These are phyloP conservation scores for Spea hammondii DNA, from an alignment of 2,797 vertebrate species.

Conservation along the genomic window DNA sequence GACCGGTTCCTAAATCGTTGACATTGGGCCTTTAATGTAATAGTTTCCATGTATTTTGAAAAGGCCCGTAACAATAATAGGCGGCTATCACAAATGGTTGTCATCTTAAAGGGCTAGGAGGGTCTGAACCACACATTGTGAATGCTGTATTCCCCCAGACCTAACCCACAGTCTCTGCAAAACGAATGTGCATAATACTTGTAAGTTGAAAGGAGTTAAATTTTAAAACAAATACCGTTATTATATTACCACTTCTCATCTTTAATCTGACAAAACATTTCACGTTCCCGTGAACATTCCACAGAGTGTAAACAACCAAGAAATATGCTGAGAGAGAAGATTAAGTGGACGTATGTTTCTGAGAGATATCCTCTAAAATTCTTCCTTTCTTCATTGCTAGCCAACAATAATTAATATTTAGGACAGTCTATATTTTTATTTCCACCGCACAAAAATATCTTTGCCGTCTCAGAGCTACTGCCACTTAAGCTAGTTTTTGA, in stretches of 20 bases:
- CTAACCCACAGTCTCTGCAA: neutral
- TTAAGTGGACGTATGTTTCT: constrained; percentile 46
- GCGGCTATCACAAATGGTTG: too few species aligned
- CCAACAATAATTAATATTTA: constrained; percentile 42
- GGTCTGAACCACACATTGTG: neutral
- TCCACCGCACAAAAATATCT: constrained; percentile 20
- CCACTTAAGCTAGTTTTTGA: neutral
- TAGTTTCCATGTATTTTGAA: too few species aligned
- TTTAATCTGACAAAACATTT: constrained; percentile 49
- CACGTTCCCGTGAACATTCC: constrained; percentile 44
- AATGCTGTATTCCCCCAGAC: neutral
- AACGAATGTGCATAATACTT: constrained; percentile 26
- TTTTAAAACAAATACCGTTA: constrained; percentile 41
- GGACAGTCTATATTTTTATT: constrained; percentile 47
- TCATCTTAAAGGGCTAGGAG: neutral
- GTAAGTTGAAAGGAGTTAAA: constrained; percentile 31
- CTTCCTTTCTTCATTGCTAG: constrained; percentile 42
- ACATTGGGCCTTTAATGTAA: too few species aligned
- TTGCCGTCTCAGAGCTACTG: neutral
- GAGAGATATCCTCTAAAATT: constrained; percentile 43
- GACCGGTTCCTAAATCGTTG: too few species aligned
- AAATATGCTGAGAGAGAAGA: constrained; percentile 46
- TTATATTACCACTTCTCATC: constrained; percentile 37
- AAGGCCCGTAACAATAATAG: too few species aligned
- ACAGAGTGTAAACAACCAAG: constrained; percentile 35